Evolutionary conservation across 2,113 vertebrate species (phyloP).

Genomic region (Barnardius zonarius): DNA sequence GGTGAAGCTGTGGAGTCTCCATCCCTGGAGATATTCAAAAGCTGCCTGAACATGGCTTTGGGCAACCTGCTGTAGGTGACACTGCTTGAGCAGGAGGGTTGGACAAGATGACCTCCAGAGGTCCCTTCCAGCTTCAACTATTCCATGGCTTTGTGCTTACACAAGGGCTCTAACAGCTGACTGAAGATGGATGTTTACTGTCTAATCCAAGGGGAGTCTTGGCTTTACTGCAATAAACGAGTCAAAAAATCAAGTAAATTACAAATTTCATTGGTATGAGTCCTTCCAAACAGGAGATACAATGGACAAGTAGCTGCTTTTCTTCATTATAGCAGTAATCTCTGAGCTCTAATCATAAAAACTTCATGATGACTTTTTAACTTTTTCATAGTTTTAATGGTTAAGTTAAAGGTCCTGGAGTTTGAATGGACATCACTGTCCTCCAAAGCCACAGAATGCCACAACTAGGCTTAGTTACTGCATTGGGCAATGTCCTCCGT

Average conservation of each 20-base stretch:
- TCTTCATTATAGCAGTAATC: neutral
- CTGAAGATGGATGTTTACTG: neutral
- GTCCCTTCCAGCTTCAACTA: neutral
- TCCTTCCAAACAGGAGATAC: neutral
- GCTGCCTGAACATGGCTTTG: neutral
- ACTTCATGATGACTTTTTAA: neutral
- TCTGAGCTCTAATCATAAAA: neutral
- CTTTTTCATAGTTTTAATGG: neutral
- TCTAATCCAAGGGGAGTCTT: neutral
- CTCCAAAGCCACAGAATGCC: neutral
- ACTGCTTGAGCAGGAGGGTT: neutral
- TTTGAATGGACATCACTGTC: neutral
- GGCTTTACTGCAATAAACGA: neutral
- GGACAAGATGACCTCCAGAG: neutral
- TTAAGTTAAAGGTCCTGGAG: neutral
- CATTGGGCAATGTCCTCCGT: neutral
- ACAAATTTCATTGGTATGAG: neutral
- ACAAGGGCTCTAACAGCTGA: neutral
- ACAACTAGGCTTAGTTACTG: neutral
- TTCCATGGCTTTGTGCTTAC: neutral
- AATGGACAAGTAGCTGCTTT: neutral
- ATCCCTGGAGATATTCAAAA: neutral
- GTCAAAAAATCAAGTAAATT: neutral
- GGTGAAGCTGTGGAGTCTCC: neutral
- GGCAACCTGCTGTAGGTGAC: neutral